phyloP scores from a whole-genome alignment of 2,113 vertebrate genomes.

The Brevimyrus niger region DNA sequence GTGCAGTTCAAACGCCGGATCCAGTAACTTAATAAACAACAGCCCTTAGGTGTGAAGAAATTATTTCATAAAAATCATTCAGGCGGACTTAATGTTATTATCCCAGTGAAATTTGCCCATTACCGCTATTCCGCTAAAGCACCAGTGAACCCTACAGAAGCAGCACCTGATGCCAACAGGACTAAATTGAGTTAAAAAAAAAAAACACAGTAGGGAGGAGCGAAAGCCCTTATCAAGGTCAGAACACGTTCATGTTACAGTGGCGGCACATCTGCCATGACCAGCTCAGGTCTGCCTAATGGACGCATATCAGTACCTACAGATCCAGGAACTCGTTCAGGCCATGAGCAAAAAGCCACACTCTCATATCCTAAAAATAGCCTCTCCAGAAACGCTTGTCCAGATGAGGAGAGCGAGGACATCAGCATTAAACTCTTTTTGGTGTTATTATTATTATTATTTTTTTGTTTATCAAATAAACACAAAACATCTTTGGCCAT shows the following conservation, averaged over 20 bases:
- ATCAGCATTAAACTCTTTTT: not conserved
- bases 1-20: constrained; percentile 38
- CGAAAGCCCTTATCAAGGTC: constrained; percentile 17
- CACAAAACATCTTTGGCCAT: not conserved
- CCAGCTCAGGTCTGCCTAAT: constrained; percentile 6
- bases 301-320: constrained; percentile 2
- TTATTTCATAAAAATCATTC: constrained; percentile 41
- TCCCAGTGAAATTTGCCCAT: constrained; percentile 11
- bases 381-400: not conserved
- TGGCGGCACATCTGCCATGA: constrained; percentile 8
- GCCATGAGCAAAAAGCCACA: not conserved
- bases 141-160: not conserved
- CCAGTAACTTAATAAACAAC: constrained; percentile 47
- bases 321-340: not conserved
- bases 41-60: constrained; percentile 46
- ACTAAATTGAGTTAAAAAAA: constrained; percentile 13
- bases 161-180: constrained; percentile 9
- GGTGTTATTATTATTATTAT: no score
- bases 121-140: not conserved
- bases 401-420: not conserved
- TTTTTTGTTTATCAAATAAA: not conserved
- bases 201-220: not conserved
- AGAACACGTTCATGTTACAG: not conserved
- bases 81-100: constrained; percentile 11
- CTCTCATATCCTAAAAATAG: constrained; percentile 23